These are phyloP conservation scores for Pogonomyrmex californicus DNA, from an alignment of 1,140 invertebrate genomes.

Conservation along the genomic window DNA sequence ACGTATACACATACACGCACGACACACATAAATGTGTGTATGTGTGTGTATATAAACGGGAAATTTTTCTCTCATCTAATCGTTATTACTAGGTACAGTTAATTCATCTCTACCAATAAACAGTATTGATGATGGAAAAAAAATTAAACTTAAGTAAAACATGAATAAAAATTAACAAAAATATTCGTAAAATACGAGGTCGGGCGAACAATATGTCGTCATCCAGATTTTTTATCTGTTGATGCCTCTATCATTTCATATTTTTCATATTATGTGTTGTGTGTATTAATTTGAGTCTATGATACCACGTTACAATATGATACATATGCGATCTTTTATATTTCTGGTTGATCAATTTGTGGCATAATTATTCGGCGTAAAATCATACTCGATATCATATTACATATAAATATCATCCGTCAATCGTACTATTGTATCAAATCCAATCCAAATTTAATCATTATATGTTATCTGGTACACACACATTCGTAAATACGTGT, in stretches of 20 bases:
- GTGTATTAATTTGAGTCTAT: constrained; percentile 29
- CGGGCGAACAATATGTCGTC: constrained; percentile 83
- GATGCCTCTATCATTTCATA: constrained; percentile 61
- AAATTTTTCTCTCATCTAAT: constrained; percentile 75
- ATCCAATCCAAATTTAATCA: constrained; percentile 41
- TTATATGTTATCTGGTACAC: not conserved
- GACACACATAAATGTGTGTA: not conserved
- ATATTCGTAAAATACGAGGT: constrained; percentile 85
- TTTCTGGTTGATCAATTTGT: constrained; percentile 63
- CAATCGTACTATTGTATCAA: constrained; percentile 54
- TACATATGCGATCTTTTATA: constrained; percentile 69
- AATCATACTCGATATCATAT: constrained; percentile 43
- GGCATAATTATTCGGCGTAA: constrained; percentile 59
- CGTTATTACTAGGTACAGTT: constrained; percentile 80
- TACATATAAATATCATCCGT: constrained; percentile 47
- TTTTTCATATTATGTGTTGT: constrained; percentile 68
- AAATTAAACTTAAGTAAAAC: constrained; percentile 84
- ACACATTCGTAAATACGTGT: too few relatives aligned
- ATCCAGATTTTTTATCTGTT: constrained; percentile 74
- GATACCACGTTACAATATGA: constrained; percentile 38
- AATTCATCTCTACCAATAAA: constrained; percentile 65
- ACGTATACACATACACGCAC: not conserved
- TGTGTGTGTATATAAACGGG: constrained; percentile 57
- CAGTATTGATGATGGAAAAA: constrained; percentile 70
- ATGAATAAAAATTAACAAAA: constrained; percentile 85